Evolutionary conservation across 2,888 invertebrate species (phyloP).

Genomic region (Palloptera scutellata): DNA sequence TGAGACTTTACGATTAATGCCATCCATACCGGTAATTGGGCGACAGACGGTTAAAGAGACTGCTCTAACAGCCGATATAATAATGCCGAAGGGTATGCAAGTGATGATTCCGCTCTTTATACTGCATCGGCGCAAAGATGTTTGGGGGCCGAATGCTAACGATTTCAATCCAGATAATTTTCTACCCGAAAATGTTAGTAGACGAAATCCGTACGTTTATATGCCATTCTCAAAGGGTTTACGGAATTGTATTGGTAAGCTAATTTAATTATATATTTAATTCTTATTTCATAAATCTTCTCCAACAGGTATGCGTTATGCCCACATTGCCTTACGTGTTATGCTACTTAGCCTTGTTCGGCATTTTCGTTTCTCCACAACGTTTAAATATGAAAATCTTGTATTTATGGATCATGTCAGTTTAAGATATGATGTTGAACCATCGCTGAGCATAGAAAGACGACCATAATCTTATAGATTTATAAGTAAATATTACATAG

Average conservation of each 20-base stretch:
- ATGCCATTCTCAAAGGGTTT: constrained; percentile 50
- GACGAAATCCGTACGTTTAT: constrained; percentile 48
- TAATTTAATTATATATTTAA: not conserved
- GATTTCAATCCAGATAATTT: constrained; percentile 52
- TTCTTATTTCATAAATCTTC: not conserved
- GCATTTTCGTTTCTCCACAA: constrained; percentile 44
- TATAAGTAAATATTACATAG: not conserved
- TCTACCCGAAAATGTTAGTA: constrained; percentile 42
- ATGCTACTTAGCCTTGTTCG: constrained; percentile 41
- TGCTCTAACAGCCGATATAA: constrained; percentile 31
- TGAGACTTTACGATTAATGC: constrained; percentile 45
- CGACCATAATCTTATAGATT: constrained; percentile 10
- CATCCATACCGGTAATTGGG: constrained; percentile 45
- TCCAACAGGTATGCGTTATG: constrained; percentile 46
- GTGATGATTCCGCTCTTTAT: constrained; percentile 46
- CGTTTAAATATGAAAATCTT: constrained; percentile 43
- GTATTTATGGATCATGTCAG: constrained; percentile 45
- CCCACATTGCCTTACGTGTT: constrained; percentile 44
- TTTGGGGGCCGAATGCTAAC: constrained; percentile 47
- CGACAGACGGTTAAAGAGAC: constrained; percentile 35
- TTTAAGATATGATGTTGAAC: constrained; percentile 42
- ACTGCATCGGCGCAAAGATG: constrained; percentile 45
- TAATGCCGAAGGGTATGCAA: constrained; percentile 41
- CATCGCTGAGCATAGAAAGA: constrained; percentile 37
- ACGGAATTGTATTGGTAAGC: constrained; percentile 47